A percentile compares a stretch with the other conserved stretches of the same genome.
These are phyloP conservation scores for Sarcophaga caerulescens DNA, from an alignment of 2,888 invertebrate genomes.

Conservation along the genomic window DNA sequence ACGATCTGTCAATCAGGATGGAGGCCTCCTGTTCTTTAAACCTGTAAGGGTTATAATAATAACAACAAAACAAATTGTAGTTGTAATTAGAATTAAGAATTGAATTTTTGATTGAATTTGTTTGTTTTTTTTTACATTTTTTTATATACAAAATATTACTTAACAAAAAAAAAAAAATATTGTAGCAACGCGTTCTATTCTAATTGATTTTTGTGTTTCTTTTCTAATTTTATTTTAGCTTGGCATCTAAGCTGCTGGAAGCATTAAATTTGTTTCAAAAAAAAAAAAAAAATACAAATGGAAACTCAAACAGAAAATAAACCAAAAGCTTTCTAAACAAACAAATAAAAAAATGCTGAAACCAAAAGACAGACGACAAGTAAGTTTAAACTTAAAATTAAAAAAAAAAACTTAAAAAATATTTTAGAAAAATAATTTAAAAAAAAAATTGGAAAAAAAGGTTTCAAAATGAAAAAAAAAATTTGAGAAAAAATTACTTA, in stretches of 20 bases:
- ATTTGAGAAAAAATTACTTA: not conserved
- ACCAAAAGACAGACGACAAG: too few relatives aligned
- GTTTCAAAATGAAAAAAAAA: not conserved
- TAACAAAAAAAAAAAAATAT: too few relatives aligned
- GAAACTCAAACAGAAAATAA: slow-evolving; percentile 28
- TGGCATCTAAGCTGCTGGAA: slow-evolving; percentile 48
- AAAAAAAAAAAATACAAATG: slow-evolving; percentile 21
- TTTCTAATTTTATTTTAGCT: too few relatives aligned
- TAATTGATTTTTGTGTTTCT: slow-evolving; percentile 1
- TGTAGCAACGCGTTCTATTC: slow-evolving; percentile 46
- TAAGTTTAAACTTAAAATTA: slow-evolving; percentile 11
- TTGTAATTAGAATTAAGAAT: slow-evolving; percentile 15
- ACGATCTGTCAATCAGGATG: slow-evolving; percentile 82
- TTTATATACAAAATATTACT: slow-evolving; percentile 17
- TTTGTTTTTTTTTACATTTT: slow-evolving; percentile 13
- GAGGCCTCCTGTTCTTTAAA: slow-evolving; percentile 82
- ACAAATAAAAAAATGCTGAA: not conserved
- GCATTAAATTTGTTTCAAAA: slow-evolving; percentile 59
- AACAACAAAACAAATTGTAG: slow-evolving; percentile 69
- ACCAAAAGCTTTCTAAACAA: not conserved
- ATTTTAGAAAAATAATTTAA: not conserved
- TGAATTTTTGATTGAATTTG: slow-evolving; percentile 25
- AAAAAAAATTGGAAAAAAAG: slow-evolving; percentile 2
- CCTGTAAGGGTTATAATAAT: slow-evolving; percentile 80
- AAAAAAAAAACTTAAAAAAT: not conserved